Percentiles rank a stretch among this genome's conserved stretches.
Conservation (phyloP, 1,140 invertebrate species). For the Aphidius gifuensis region DNA sequence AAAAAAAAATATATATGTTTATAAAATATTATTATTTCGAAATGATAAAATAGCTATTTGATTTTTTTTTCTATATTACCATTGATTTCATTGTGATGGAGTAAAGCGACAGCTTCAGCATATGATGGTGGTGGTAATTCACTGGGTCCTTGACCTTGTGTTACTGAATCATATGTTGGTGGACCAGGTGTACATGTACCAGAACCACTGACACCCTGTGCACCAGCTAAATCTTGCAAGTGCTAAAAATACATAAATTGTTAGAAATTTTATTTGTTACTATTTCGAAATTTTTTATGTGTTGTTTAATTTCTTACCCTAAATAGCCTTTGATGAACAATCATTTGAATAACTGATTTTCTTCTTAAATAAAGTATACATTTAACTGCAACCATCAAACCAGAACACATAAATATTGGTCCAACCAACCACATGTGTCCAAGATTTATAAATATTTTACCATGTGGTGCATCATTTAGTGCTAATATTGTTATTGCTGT, state of each 20-base stretch:
- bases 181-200: slow-evolving; percentile 34
- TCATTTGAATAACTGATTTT: slow-evolving; percentile 66
- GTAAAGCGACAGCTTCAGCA: slow-evolving; percentile 39
- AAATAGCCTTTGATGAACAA: slow-evolving; percentile 62
- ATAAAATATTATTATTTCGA: neutral
- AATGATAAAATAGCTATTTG: neutral
- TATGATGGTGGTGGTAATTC: slow-evolving; percentile 42
- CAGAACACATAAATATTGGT: slow-evolving; percentile 67
- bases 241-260: slow-evolving; percentile 24
- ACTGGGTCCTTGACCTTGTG: slow-evolving; percentile 36
- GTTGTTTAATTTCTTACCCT: slow-evolving; percentile 54
- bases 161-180: slow-evolving; percentile 40
- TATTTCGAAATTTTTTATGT: no score
- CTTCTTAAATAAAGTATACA: slow-evolving; percentile 65
- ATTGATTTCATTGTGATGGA: slow-evolving; percentile 35
- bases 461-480: slow-evolving; percentile 59
- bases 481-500: slow-evolving; percentile 64
- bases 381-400: slow-evolving; percentile 67
- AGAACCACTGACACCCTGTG: slow-evolving; percentile 33
- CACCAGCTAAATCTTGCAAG: slow-evolving; percentile 38
- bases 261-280: neutral
- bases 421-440: slow-evolving; percentile 70
- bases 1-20: slow-evolving; percentile 1
- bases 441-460: slow-evolving; percentile 59
- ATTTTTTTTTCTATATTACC: slow-evolving; percentile 23